These are phyloP conservation scores for Toxotes chatareus DNA, from an alignment of 2,113 vertebrate species.

Conservation along the genomic window DNA sequence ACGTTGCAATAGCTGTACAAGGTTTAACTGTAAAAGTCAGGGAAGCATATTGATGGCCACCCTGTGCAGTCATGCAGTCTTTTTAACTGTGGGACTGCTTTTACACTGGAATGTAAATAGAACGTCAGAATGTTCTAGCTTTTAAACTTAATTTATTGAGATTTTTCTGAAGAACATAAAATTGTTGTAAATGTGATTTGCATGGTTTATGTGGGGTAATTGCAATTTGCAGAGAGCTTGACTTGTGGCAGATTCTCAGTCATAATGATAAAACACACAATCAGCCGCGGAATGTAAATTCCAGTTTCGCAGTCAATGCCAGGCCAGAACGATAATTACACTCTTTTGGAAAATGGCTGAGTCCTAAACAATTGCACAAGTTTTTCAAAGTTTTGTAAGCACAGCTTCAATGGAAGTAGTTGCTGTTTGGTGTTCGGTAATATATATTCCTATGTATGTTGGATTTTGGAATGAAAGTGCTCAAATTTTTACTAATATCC, in stretches of 20 bases:
- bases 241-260: slow-evolving; percentile 27
- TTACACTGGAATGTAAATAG: slow-evolving; percentile 6
- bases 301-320: not conserved
- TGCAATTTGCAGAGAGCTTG: slow-evolving; percentile 28
- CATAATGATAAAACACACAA: slow-evolving; percentile 33
- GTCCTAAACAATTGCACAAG: not conserved
- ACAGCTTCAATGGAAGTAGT: not conserved
- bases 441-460: not conserved
- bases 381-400: not conserved
- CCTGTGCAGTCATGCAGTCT: not conserved
- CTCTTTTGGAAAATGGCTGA: slow-evolving; percentile 15
- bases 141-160: slow-evolving; percentile 10
- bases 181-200: slow-evolving; percentile 19
- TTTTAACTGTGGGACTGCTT: slow-evolving; percentile 11
- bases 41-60: slow-evolving; percentile 31
- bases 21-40: slow-evolving; percentile 47
- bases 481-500: slow-evolving; percentile 7
- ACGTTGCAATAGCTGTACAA: slow-evolving; percentile 41
- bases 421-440: not conserved
- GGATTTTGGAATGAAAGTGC: not conserved
- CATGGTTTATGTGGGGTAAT: slow-evolving; percentile 32
- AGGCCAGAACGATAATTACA: slow-evolving; percentile 20
- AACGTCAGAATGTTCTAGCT: not conserved
- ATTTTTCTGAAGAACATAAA: slow-evolving; percentile 6
- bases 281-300: slow-evolving; percentile 21